Conservation (phyloP, 2,797 vertebrate genomes). For the Sternarchorhynchus goeldii region DNA sequence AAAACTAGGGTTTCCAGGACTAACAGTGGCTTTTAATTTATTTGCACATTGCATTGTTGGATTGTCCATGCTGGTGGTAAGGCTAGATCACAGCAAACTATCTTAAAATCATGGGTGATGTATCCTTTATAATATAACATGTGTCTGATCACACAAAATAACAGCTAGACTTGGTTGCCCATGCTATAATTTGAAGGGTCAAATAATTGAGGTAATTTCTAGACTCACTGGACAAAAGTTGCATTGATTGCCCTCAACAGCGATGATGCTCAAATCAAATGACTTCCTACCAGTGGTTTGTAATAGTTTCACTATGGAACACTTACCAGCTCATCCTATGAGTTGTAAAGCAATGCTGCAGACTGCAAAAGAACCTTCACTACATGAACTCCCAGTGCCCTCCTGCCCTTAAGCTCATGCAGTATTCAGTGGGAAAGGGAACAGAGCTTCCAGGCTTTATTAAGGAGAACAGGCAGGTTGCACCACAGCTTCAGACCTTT, state of each 20-base stretch:
- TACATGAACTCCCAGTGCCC: background rate
- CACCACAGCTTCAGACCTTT: conserved; percentile 42
- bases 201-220: conserved; percentile 20
- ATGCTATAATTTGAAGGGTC: background rate
- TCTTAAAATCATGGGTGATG: conserved; percentile 26
- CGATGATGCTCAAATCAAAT: background rate
- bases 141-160: conserved; percentile 5
- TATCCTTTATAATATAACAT: background rate
- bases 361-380: conserved; percentile 7
- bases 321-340: background rate
- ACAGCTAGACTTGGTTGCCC: background rate
- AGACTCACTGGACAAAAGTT: background rate
- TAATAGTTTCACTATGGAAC: background rate
- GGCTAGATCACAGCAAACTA: conserved; percentile 54
- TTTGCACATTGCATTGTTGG: conserved; percentile 61
- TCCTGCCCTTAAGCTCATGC: conserved; percentile 63
- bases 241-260: background rate
- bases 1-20: conserved; percentile 58
- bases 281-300: background rate
- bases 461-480: conserved; percentile 47
- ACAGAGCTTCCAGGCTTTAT: conserved; percentile 37
- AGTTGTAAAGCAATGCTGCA: background rate
- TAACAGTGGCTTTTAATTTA: conserved; percentile 61
- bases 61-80: conserved; percentile 62
- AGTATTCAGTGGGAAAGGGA: conserved; percentile 55